Evolutionary conservation across 2,797 vertebrate genomes (phyloP).

Genomic region (Typhlichthys subterraneus): DNA sequence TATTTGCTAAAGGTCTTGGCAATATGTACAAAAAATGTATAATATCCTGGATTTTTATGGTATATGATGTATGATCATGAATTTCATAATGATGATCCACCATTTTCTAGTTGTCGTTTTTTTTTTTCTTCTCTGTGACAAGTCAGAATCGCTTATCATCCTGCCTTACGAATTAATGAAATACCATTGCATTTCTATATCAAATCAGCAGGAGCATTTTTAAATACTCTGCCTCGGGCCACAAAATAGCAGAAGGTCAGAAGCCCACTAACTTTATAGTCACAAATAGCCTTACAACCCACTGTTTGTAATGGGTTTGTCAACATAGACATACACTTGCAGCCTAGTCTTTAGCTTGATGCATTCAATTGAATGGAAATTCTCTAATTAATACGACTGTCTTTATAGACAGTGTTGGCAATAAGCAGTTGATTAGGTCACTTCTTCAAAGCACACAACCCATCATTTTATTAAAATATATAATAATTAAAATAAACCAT

Average conservation of each 20-base stretch:
- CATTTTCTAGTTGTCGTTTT: too few relatives aligned
- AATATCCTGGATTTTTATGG: too few relatives aligned
- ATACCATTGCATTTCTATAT: constrained; percentile 3
- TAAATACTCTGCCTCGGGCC: constrained; percentile 6
- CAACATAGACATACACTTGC: constrained; percentile 6
- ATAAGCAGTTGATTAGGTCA: too few relatives aligned
- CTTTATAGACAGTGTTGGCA: too few relatives aligned
- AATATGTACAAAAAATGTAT: not conserved
- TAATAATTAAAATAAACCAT: too few relatives aligned
- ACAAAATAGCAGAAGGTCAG: constrained; percentile 19
- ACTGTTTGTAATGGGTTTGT: constrained; percentile 34
- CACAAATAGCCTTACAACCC: constrained; percentile 22
- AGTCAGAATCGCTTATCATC: too few relatives aligned
- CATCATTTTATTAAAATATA: too few relatives aligned
- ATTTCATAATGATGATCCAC: too few relatives aligned
- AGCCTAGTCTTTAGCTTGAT: constrained; percentile 11
- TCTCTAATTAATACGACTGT: too few relatives aligned
- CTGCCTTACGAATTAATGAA: not conserved
- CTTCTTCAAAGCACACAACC: too few relatives aligned
- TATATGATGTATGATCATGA: too few relatives aligned
- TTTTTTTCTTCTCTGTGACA: too few relatives aligned
- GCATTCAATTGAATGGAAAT: not conserved
- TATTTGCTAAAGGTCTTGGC: not conserved
- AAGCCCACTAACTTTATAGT: constrained; percentile 18
- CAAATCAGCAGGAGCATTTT: constrained; percentile 2